Evolutionary conservation across 2,888 invertebrate genomes (phyloP).

Genomic region (Synanthedon vespiformis): DNA sequence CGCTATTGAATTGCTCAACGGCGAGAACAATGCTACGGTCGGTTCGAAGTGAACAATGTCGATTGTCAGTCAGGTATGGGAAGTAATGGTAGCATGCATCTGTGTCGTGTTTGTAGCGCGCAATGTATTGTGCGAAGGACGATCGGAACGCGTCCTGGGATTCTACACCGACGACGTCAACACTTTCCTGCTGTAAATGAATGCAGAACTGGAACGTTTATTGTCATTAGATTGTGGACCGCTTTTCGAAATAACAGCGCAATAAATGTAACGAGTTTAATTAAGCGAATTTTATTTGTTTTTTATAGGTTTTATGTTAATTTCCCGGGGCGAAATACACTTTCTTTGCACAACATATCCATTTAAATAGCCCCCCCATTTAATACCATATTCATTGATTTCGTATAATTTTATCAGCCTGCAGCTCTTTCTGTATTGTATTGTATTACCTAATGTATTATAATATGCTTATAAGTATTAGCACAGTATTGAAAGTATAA

Average conservation of each 20-base stretch:
- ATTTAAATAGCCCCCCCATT: too few species aligned
- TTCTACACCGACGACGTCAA: constrained; percentile 40
- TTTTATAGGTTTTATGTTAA: neutral
- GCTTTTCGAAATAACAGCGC: constrained; percentile 17
- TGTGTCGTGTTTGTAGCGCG: constrained; percentile 18
- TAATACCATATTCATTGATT: too few species aligned
- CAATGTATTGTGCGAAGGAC: constrained; percentile 32
- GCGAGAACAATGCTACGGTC: constrained; percentile 13
- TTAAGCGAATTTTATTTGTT: neutral
- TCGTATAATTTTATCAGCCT: too few species aligned
- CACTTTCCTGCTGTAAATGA: constrained; percentile 41
- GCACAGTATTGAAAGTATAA: too few species aligned
- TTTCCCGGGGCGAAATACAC: neutral
- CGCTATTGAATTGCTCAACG: constrained; percentile 21
- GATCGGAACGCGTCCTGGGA: constrained; percentile 31
- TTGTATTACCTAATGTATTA: too few species aligned
- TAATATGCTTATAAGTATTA: too few species aligned
- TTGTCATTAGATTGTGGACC: constrained; percentile 30
- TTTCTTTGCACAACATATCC: too few species aligned
- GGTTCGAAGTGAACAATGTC: constrained; percentile 21
- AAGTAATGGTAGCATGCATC: constrained; percentile 9
- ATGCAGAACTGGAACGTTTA: constrained; percentile 33
- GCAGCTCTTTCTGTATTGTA: too few species aligned
- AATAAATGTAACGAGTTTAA: neutral
- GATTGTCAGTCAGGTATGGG: constrained; percentile 21